These are phyloP conservation scores for Salvelinus namaycush DNA, from an alignment of 2,113 vertebrate genomes.

Conservation along the genomic window DNA sequence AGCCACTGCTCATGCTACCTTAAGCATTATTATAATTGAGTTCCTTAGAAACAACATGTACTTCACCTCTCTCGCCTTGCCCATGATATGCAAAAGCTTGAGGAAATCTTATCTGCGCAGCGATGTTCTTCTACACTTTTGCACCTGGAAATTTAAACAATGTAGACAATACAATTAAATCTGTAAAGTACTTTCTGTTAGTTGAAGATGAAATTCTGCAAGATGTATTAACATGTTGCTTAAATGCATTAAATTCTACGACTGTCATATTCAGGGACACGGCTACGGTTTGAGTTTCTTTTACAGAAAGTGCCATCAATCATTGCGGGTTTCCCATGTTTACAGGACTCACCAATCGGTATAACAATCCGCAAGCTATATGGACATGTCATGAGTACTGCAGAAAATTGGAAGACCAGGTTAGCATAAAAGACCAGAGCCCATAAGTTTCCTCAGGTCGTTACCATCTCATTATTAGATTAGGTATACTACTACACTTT, in stretches of 20 bases:
- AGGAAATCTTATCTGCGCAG: conserved; percentile 41
- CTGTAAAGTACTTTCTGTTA: conserved; percentile 40
- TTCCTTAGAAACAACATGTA: conserved; percentile 41
- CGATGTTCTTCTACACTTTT: conserved; percentile 30
- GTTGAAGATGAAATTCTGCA: conserved; percentile 26
- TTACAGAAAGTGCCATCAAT: conserved; percentile 43
- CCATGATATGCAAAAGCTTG: conserved; percentile 27
- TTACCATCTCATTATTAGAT: background rate
- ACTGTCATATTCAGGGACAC: conserved; percentile 31
- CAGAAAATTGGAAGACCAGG: conserved; percentile 54
- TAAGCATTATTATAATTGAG: conserved; percentile 66
- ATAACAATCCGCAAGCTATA: conserved; percentile 5
- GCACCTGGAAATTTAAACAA: conserved; percentile 31
- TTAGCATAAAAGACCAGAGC: background rate
- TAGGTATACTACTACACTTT: too few species aligned
- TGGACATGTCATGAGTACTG: conserved; percentile 30
- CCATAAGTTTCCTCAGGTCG: background rate
- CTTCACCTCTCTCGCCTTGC: conserved; percentile 38
- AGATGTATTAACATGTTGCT: conserved; percentile 16
- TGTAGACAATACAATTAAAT: conserved; percentile 19
- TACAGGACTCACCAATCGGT: conserved; percentile 34
- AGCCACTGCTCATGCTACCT: conserved; percentile 76
- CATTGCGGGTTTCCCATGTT: conserved; percentile 27
- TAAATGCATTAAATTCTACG: conserved; percentile 26
- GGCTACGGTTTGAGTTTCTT: conserved; percentile 5